A percentile compares a stretch with the other conserved stretches of the same genome.
Evolutionary conservation across 2,797 vertebrate species (phyloP).

Genomic region (Semotilus atromaculatus): DNA sequence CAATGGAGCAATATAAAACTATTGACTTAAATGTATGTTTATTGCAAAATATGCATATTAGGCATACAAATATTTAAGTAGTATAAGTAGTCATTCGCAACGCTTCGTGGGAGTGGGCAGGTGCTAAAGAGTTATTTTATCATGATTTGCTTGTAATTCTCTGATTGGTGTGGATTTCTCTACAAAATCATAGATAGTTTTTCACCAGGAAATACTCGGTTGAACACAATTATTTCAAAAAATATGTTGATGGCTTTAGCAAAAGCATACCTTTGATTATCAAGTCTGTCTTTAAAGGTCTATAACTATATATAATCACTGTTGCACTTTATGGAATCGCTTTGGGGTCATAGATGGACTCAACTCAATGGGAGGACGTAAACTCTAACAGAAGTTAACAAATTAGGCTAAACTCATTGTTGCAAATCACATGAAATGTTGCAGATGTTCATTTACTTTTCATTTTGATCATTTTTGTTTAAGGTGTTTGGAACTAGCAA

Average conservation of each 20-base stretch:
- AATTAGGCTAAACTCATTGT: background rate
- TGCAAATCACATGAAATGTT: background rate
- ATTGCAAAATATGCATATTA: background rate
- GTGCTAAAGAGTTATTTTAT: background rate
- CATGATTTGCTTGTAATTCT: background rate
- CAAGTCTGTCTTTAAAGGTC: background rate
- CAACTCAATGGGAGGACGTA: background rate
- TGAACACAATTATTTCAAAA: background rate
- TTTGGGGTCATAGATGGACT: background rate
- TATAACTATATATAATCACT: background rate
- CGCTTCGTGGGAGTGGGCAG: background rate
- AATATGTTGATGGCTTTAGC: background rate
- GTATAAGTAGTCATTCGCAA: background rate
- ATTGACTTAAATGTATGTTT: background rate
- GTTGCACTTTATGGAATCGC: background rate
- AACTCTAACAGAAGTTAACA: background rate
- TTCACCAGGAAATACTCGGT: background rate
- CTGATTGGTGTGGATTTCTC: background rate
- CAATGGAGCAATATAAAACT: background rate
- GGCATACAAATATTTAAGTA: background rate
- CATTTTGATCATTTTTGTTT: background rate
- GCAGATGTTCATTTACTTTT: background rate
- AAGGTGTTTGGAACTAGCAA: conserved; percentile 4
- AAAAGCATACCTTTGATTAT: background rate
- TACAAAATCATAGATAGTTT: background rate